Base-by-base conservation (phyloP, 1,140 invertebrate genomes). In the Drosophila nebulosa region DNA sequence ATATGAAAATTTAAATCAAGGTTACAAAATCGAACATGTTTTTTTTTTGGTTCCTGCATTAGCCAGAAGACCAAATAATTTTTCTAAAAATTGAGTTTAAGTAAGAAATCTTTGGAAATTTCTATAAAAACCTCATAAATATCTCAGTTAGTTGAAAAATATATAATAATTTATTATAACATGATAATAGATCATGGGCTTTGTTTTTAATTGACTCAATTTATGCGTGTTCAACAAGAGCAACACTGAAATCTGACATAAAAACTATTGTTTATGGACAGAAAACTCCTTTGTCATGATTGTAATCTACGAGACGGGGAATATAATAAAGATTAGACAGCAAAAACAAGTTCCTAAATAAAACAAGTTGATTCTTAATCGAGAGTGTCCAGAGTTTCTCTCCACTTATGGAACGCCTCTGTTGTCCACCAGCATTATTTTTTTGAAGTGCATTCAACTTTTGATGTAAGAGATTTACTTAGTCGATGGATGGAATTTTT, bases 401-500 rank as follows among this genome's bases (percentile, higher is more conserved):
- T 21, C 39, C 39, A 16, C 21, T 1, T 46, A 3, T 4, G 7
- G 4, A 46, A 46, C 39, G 39, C 39, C 39, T 9, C 39, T 46
- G 39, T 3, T 21, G n/a, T n/a, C n/a, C n/a, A 46, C 16, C 16
- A 12, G 9, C 30, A 46, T 16, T 16, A 46, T 46, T 46, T 10
- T 7, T 46, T 7, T 21, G 16, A 32, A 60, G 71, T 61, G 55
- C 70, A 74, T 74, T 73, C 53, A 64, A 73, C 69, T 58, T 21
- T 7, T 10, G n/a, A 55, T 9, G 52, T 14, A 30, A 18, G 18
- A 10, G 22, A 22, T 32, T 32, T 32, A n/a, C 22, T 9, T 21
- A 32, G n/a, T 4, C 16, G 16, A 18, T 46, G 10, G 14, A 46
- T 7, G 39, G 9, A 46, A 21, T 9, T 46, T 57, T 2, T 39